These are phyloP conservation scores for Calliscelio sp. DNA, from an alignment of 2,888 invertebrate species.

Conservation along the genomic window DNA sequence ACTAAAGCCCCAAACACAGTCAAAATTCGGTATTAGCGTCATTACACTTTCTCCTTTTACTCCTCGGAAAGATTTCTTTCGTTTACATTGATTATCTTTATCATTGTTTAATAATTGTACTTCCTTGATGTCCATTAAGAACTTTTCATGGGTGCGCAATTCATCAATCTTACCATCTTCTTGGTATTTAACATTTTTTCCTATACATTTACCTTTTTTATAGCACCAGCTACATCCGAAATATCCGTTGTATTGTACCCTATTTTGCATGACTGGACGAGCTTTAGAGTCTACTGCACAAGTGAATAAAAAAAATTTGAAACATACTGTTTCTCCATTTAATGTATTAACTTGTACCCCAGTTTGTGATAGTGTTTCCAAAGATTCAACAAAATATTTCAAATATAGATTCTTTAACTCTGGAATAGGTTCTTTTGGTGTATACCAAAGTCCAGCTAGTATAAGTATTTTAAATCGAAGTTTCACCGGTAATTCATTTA, in stretches of 20 bases:
- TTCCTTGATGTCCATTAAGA: neutral
- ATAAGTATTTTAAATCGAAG: neutral
- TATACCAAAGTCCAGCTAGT: constrained; percentile 30
- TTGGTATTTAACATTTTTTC: no score
- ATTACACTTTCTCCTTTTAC: no score
- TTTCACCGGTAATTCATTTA: constrained; percentile 37
- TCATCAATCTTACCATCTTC: no score
- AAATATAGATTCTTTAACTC: constrained; percentile 35
- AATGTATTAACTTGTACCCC: no score
- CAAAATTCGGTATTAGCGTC: no score
- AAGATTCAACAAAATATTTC: constrained; percentile 7
- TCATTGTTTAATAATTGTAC: no score
- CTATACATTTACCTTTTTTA: no score
- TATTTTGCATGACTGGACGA: constrained; percentile 60
- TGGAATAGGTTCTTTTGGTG: constrained; percentile 4
- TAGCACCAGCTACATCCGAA: constrained; percentile 55
- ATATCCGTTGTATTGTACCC: constrained; percentile 62
- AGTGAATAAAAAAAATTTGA: constrained; percentile 11
- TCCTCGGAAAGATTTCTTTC: no score
- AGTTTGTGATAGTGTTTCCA: no score
- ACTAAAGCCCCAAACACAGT: no score
- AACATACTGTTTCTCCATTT: neutral
- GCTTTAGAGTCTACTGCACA: constrained; percentile 42
- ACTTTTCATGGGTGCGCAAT: neutral
- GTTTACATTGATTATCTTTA: no score